Evolutionary conservation across 1,140 invertebrate species (phyloP), one percentile per base, ranked within the genome.

Genomic region (Drosophila pectinifera): DNA sequence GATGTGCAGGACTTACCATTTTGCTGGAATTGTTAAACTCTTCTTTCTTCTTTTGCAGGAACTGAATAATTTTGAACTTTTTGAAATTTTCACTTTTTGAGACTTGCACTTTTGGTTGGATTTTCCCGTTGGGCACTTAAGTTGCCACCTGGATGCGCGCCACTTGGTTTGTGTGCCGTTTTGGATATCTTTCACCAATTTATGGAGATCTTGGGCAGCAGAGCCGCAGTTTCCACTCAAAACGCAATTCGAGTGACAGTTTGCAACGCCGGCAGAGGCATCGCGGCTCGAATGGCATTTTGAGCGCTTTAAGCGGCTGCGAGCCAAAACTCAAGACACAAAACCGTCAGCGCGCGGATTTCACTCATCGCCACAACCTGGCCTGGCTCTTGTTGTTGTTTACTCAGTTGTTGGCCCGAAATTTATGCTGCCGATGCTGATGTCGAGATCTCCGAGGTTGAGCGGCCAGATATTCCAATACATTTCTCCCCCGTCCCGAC

Each of bases 181-280:
- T 80, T 83, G 53, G 78, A 43, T 83, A 82, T 90, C 86, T 90
- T 90, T 90, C 88, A 90, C 86, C 88, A 90, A 83, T 90, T 90
- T 90, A 88, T 90, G 86, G 73, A 73, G 89, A 82, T 86, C 70
- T 65, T 72, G 73, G 76, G 62, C 38, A 80, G 84, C 83, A 83
- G 80, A 85, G 65, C 63, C 48, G 51, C 68, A 67, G 42, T 81
- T 84, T 79, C 36, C 51, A 80, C 84, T 89, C 85, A 89, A 84
- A 89, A 80, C 84, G 84, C 84, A 89, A 90, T 80, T 84, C 63
- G 84, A 89, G 84, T 78, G 57, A 72, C 41, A 72, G 58, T 51
- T 46, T 10, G 5, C 42, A 34, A 68, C 63, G 49, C 43, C 38
- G 26, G 43, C 72, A 74, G 57, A 41, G 49, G 49, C 70, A 53